Evolutionary conservation across 53 echinoderm and acorn worm genomes (phyloP), one percentile per base, ranked within the genome.

Genomic region (Zoroaster sp.): DNA sequence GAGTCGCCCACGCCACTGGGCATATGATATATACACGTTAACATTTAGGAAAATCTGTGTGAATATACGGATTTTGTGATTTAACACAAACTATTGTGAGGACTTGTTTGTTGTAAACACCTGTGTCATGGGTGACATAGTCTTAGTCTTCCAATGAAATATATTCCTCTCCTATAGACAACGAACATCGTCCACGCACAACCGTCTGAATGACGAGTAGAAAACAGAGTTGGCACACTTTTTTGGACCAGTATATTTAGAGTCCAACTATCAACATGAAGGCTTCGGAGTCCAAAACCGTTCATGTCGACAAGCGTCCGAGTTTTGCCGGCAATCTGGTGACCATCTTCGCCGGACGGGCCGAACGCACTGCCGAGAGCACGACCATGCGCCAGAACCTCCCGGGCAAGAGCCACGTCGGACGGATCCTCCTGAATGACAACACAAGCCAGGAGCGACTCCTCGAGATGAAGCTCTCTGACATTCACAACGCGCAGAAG

Each of bases 381-480:
- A 91, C 83, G 83, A 90, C 90, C 20, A 40, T 91, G 14, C 49
- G 92, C 30, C 87, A 88, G 74, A 91, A 67, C 23, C 95, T 95
- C 1, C 95, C 95, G 4, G 95, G 95, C 30, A 93, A 94, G 87
- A 93, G 93, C 67, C 82, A 89, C 77, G 91, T 95, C 25, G 92
- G 95, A 14, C 80, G 93, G 11, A 95, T 93, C 63, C 87, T 95
- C 13, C 89, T 95, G 13, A 91, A 95, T 53, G 95, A 93, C 41
- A 91, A 91, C 77, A 75, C 83, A 17, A 86, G 91, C 32, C 91
- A 91, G 68, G 91, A 83, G 28, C 63, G 92, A 38, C 92, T 94
- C 15, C 69, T 96, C 35, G 96, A 90, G 51, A 96, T 96, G 96
- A 94, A 88, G 63, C 90, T 96, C 35, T 82, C 89, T 12, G 94